Evolutionary conservation across 2,797 vertebrate species (phyloP), one percentile per base, ranked within the genome.

Genomic region (Sebastes diaconus): DNA sequence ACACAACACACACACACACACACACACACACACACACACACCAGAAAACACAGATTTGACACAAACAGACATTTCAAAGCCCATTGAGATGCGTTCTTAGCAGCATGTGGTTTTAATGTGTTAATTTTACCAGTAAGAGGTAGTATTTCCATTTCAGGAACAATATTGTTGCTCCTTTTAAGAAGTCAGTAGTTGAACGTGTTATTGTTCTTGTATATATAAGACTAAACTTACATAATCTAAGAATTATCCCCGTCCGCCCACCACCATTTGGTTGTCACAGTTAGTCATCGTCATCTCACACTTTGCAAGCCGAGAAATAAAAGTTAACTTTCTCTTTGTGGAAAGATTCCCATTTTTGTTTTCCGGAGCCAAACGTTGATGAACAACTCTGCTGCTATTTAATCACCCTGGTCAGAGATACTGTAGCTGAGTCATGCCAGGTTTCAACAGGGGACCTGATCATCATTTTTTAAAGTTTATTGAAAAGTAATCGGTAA

Each of bases 201-300:
- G 67, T 75, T 68, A 61, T 75, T 81, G 52, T 88, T 76, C 68
- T 46, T 75, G 22, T 68, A 65, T 32, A 81, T 80, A 18, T 63
- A 61, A 76, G 63, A 69, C 78, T 68, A 79, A 86, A 65, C 60
- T 79, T 78, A 73, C 80, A 61, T 85, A 66, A 79, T 80, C 64
- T 73, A 85, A 79, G 74, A 71, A 59, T 50, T 66, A 60, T 83
- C 72, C 65, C 68, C 79, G 69, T 52, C 86, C 86, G 81, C 92
- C 93, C 83, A 93, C 93, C 54, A 59, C 92, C 92, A 92, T 88
- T 91, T 93, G 92, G 73, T 75, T 58, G 72, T 87, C 91, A 78
- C 91, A 80, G 80, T 94, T 93, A 93, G 88, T 94, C 93, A 94
- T 85, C 81, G 13, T 81, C 79, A 68, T 86, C 83, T 92, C 91